Percentiles rank a stretch among this genome's conserved stretches.
phyloP scores from a whole-genome alignment of 2,113 vertebrate species.

The Bagarius yarrelli region DNA sequence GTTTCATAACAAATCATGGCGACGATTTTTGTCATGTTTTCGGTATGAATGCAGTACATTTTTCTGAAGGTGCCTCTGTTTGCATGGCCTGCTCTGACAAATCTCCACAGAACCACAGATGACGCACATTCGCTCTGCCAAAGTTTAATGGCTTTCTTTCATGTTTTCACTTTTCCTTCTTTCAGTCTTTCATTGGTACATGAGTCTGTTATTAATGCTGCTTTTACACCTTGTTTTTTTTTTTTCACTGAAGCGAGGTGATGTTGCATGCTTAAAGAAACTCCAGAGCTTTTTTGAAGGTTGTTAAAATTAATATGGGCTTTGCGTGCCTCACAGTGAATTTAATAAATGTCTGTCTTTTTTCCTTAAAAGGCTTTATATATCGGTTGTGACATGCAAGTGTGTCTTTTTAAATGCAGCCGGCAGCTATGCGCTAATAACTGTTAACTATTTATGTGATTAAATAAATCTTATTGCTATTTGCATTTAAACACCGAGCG shows the following conservation, averaged over 20 bases:
- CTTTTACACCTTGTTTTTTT: conserved; percentile 48
- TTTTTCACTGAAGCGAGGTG: conserved; percentile 50
- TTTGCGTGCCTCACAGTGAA: conserved; percentile 56
- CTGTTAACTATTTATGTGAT: conserved; percentile 56
- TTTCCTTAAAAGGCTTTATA: conserved; percentile 53
- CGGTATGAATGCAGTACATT: conserved; percentile 34
- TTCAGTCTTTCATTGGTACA: conserved; percentile 62
- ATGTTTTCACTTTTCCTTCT: conserved; percentile 61
- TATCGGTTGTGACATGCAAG: conserved; percentile 51
- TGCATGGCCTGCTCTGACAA: conserved; percentile 61
- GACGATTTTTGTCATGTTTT: conserved; percentile 43
- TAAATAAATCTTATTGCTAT: conserved; percentile 33
- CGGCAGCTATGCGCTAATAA: conserved; percentile 59
- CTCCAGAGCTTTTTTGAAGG: conserved; percentile 54
- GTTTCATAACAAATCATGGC: not conserved
- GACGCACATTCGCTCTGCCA: conserved; percentile 69
- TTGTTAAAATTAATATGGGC: conserved; percentile 54
- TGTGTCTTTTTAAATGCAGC: conserved; percentile 44
- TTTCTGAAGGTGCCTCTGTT: conserved; percentile 49
- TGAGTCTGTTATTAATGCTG: conserved; percentile 54
- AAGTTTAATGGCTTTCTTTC: conserved; percentile 67
- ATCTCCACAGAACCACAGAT: conserved; percentile 65
- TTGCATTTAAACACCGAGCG: conserved; percentile 49
- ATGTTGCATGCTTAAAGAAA: conserved; percentile 51
- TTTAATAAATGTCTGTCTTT: conserved; percentile 53